Evolutionary conservation across 2,888 invertebrate genomes (phyloP), one percentile per base, ranked within the genome.

Genomic region (Bhutanitis thaidina): DNA sequence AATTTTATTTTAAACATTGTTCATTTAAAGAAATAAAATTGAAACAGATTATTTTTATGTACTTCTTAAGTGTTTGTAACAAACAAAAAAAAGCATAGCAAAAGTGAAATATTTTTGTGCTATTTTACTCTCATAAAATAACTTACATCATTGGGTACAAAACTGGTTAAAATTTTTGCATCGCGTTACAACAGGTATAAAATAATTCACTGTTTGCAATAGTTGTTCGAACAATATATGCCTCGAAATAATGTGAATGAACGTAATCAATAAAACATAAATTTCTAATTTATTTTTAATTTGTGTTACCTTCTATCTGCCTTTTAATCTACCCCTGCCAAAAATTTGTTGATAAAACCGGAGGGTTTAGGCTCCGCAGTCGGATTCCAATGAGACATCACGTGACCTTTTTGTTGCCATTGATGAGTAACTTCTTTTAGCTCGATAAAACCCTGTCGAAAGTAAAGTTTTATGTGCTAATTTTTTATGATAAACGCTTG

Each of bases 281-380:
- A 74, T 71, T 77, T 73, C 65, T 78, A 75, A 68, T 62, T 64
- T 59, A 54, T 60, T 64, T 67, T 60, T 49, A 9, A 34, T 54
- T 53, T 47, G 29, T 47, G 20, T 9, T 5, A 20, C 7, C 12
- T n/a, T n/a, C n/a, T n/a, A 13, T 20, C 20, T 2, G 20, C 5
- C 12, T 14, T 39, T 43, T 41, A 46, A 32, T 45, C 43, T 7
- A 27, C 34, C 2, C 95, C 95, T 37, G 91, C 78, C 52, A 96
- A 84, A 82, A 98, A 98, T 82, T 97, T 98, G 0, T 94, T 94
- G 15, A 98, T 79, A 74, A 98, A 98, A 81, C 96, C 96, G 56
- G 91, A 91, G 7, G 97, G 97, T 72, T 94, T 94, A 0, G 93
- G 93, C 56, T 96, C 94, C 8, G 89, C 75, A 0, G 95, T 93